Percentiles rank a stretch among this genome's conserved stretches.
Evolutionary conservation across 2,888 invertebrate species (phyloP).

Genomic region (Tupiocoris notatus): DNA sequence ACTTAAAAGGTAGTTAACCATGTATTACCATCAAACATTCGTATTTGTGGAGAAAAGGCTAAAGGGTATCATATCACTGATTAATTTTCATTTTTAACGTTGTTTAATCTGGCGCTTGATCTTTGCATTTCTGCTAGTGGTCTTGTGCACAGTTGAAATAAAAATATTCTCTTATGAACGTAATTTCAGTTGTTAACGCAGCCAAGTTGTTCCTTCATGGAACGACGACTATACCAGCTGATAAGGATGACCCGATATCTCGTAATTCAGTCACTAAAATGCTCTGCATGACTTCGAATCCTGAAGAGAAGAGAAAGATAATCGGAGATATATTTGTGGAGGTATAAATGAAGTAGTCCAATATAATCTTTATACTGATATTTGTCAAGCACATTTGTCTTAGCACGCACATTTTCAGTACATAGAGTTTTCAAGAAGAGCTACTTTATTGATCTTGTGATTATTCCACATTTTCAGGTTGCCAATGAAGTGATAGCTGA

Average conservation of each 20-base stretch:
- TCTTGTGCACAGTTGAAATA: too few relatives aligned
- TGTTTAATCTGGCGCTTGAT: too few relatives aligned
- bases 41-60: too few relatives aligned
- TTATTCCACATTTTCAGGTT: conserved; percentile 61
- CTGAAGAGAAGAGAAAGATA: conserved; percentile 97
- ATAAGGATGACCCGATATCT: conserved; percentile 57
- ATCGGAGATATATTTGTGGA: conserved; percentile 97
- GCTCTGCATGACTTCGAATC: conserved; percentile 81
- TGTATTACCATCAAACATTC: too few relatives aligned
- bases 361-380: background rate
- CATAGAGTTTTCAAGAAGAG: too few relatives aligned
- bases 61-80: too few relatives aligned
- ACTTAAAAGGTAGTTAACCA: conserved; percentile 63
- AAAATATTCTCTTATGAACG: too few relatives aligned
- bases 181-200: conserved; percentile 56
- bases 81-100: too few relatives aligned
- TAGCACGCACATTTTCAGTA: too few relatives aligned
- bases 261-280: conserved; percentile 72
- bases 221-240: conserved; percentile 75
- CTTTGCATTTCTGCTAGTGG: too few relatives aligned
- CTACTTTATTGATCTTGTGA: too few relatives aligned
- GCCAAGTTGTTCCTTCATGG: conserved; percentile 62
- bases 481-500: conserved; percentile 87
- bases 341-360: background rate
- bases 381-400: background rate